Base-by-base conservation (phyloP, 2,888 invertebrate genomes). In the Bimastos eiseni region DNA sequence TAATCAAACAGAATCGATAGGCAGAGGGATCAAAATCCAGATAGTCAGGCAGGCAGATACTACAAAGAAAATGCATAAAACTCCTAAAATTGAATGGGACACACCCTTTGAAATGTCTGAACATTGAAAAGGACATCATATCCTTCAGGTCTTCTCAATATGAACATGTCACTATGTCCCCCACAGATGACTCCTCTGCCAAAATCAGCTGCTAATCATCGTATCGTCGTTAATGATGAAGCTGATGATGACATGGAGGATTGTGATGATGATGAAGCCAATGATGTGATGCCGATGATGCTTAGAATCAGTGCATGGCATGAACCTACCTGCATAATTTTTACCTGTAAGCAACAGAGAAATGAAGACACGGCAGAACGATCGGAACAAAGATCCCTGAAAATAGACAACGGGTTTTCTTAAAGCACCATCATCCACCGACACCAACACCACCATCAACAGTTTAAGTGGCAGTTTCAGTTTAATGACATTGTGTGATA, bases 271-370 rank as follows among this genome's bases (percentile, higher is more conserved):
- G n/a, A 70, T n/a, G 49, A 49, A 8, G 49, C 21, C 21, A 24
- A 49, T 49, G 24, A 5, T 70, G 6, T 21, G n/a, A 1, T 89
- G n/a, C 89, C 3, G 30, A 8, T 41, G 38, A 1, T 24, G 6
- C 5, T 15, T 89, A 4, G n/a, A 17, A 37, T 21, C 37, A 33
- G 19, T 36, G 36, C 19, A 24, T 34, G 36, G 49, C 49, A 49
- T 49, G 17, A 89, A 13, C 44, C 84, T 83, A 30, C 37, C n/a
- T n/a, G 83, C 30, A 15, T 38, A 34, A 13, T 90, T n/a, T 55
- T 89, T 88, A 91, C 91, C 84, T 91, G 90, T 91, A 91, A 33
- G 91, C 17, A 34, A 91, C 55, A 30, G 90, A 90, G 1, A 91
- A 86, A 55, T 91, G 91, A 37, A 91, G 37, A 44, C 84, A 89